These are phyloP conservation scores for Adelges cooleyi DNA, from an alignment of 1,140 invertebrate genomes.

Conservation along the genomic window DNA sequence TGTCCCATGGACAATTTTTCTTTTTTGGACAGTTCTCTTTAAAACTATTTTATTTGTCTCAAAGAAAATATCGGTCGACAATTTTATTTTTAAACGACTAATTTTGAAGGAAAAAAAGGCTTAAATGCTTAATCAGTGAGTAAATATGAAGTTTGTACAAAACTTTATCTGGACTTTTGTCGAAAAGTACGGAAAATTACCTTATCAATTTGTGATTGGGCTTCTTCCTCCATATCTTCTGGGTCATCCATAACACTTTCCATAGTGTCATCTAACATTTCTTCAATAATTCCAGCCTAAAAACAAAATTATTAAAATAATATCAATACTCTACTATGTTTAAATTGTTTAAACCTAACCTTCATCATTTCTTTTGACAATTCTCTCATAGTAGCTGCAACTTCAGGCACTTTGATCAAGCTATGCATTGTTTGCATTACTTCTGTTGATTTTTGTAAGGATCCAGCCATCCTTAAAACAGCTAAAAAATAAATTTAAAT, in stretches of 20 bases:
- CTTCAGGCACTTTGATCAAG: slow-evolving; percentile 78
- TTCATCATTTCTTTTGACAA: slow-evolving; percentile 98
- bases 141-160: too few relatives aligned
- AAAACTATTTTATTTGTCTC: too few relatives aligned
- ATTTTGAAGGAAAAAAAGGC: too few relatives aligned
- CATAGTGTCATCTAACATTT: slow-evolving; percentile 98
- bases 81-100: too few relatives aligned
- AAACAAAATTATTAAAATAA: not conserved
- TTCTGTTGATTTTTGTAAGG: slow-evolving; percentile 84
- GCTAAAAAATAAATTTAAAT: too few relatives aligned
- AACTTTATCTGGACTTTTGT: too few relatives aligned
- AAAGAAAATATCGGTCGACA: too few relatives aligned
- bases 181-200: slow-evolving; percentile 42
- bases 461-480: slow-evolving; percentile 77
- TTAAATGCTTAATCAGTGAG: too few relatives aligned
- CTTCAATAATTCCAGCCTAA: slow-evolving; percentile 92
- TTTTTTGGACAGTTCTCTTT: too few relatives aligned
- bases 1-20: too few relatives aligned
- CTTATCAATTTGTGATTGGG: slow-evolving; percentile 86
- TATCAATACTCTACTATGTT: not conserved
- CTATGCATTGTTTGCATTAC: slow-evolving; percentile 96
- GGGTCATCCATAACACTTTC: slow-evolving; percentile 70
- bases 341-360: too few relatives aligned
- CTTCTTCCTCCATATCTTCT: slow-evolving; percentile 84
- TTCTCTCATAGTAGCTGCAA: slow-evolving; percentile 92